Base-by-base conservation (phyloP, 2,797 vertebrate genomes). In the Pogonophryne albipinna region DNA sequence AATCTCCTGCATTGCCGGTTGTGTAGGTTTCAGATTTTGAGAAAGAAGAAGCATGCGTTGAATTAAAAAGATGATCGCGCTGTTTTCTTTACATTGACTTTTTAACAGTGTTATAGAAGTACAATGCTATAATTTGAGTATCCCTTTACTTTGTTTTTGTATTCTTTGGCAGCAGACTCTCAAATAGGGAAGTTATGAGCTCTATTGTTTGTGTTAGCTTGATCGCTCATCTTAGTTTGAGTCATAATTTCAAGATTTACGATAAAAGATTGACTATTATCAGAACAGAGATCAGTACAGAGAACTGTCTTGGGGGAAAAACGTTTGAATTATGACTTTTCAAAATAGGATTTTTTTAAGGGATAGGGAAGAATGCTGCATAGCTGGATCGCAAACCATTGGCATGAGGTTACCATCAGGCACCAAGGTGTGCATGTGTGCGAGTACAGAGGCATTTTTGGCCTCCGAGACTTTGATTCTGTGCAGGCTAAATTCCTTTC, bases 341-440 rank as follows among this genome's bases (percentile, higher is more conserved):
- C 23, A 23, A 23, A 23, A 23, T 23, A 23, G 7, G 7, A 62
- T 51, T 42, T 1, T 59, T 50, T 31, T 31, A 58, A 49, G 19
- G 71, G 7, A 55, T 19, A 17, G 51, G 56, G 34, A 27, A 31
- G 63, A 87, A 86, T 80, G 79, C 50, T 80, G 44, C 23, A 50
- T 68, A 23, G 79, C 64, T 83, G 76, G 41, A 74, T 74, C 68
- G 71, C 68, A 46, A 57, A 53, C 53, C 46, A 11, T 50, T 85
- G 84, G 42, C 56, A 60, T 51, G 66, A 82, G 38, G 47, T 67
- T 19, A 63, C 72, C 58, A 73, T 78, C 47, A 1, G 77, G 79
- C 71, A 86, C 66, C 79, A 80, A 90, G 84, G 85, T 85, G 87
- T 63, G 72, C 60, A 90, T 83, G 85, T 85, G 87, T 63, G 72